phyloP scores from a whole-genome alignment of 2,797 vertebrate genomes.

The Uromys caudimaculatus region DNA sequence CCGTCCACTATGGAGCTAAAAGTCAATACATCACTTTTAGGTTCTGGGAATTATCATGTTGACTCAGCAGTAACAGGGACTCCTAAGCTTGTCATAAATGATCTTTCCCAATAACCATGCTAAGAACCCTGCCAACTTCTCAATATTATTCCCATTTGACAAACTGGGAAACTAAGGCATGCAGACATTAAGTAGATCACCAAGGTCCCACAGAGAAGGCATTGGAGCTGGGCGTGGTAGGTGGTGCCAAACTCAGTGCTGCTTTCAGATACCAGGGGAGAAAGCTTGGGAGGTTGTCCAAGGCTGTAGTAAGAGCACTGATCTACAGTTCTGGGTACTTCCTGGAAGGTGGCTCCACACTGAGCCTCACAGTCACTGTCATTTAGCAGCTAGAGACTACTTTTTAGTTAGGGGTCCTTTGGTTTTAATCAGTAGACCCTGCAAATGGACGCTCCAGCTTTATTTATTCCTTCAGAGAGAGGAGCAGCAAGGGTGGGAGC shows the following conservation, averaged over 20 bases:
- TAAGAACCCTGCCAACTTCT: not conserved
- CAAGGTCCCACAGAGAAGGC: not conserved
- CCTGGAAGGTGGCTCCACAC: not conserved
- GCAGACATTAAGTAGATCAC: not conserved
- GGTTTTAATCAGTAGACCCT: slow-evolving; percentile 20
- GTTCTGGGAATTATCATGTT: slow-evolving; percentile 17
- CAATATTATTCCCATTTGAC: not conserved
- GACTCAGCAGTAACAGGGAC: not conserved
- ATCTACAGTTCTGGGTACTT: not conserved
- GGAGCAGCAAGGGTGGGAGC: not conserved
- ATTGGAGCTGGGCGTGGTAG: not conserved
- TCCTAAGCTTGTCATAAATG: slow-evolving; percentile 3
- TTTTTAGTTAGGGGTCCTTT: not conserved
- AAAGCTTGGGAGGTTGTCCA: not conserved
- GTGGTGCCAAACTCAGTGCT: not conserved
- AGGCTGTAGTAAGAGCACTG: not conserved
- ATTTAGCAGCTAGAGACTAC: not conserved
- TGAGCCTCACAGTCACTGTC: not conserved
- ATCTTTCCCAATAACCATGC: not conserved
- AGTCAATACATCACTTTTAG: not conserved
- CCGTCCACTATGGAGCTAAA: not conserved
- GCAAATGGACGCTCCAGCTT: not conserved
- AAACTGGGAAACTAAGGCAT: not conserved
- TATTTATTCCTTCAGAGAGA: not conserved
- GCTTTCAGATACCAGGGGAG: not conserved